These are phyloP conservation scores for Acestrorhynchus altus DNA, from an alignment of 2,797 vertebrate genomes.

Conservation along the genomic window DNA sequence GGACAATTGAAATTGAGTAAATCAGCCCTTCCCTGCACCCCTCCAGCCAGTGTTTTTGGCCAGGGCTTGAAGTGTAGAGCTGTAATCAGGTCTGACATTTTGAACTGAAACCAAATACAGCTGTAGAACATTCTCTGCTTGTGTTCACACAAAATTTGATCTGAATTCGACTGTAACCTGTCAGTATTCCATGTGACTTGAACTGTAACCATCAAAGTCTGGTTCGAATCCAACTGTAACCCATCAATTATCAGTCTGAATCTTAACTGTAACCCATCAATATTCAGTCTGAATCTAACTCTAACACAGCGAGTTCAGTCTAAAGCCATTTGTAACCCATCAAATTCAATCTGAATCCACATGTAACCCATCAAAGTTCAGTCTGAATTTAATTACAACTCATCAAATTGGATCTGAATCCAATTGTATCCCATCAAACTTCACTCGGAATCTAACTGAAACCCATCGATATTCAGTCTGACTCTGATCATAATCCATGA, in stretches of 20 bases:
- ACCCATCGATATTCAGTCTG: background rate
- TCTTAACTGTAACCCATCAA: too few species aligned
- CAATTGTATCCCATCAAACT: too few species aligned
- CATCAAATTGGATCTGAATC: background rate
- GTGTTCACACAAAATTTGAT: background rate
- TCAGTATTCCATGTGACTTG: too few species aligned
- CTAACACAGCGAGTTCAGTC: background rate
- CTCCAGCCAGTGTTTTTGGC: background rate
- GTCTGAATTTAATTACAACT: too few species aligned
- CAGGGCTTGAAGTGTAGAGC: constrained; percentile 14
- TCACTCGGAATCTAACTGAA: too few species aligned
- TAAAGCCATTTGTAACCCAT: background rate
- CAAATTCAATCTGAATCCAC: background rate
- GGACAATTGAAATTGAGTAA: constrained; percentile 53
- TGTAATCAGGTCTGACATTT: background rate
- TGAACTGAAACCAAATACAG: background rate
- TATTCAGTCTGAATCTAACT: too few species aligned
- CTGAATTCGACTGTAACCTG: too few species aligned
- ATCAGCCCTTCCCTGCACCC: constrained; percentile 52
- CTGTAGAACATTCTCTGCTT: background rate
- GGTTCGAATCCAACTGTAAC: too few species aligned
- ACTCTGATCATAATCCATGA: background rate
- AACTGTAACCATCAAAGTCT: too few species aligned
- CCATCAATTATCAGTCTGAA: too few species aligned
- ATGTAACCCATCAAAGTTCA: background rate